Evolutionary conservation across 2,797 vertebrate genomes (phyloP), one percentile per base, ranked within the genome.

Genomic region (Tympanoctomys barrerae): DNA sequence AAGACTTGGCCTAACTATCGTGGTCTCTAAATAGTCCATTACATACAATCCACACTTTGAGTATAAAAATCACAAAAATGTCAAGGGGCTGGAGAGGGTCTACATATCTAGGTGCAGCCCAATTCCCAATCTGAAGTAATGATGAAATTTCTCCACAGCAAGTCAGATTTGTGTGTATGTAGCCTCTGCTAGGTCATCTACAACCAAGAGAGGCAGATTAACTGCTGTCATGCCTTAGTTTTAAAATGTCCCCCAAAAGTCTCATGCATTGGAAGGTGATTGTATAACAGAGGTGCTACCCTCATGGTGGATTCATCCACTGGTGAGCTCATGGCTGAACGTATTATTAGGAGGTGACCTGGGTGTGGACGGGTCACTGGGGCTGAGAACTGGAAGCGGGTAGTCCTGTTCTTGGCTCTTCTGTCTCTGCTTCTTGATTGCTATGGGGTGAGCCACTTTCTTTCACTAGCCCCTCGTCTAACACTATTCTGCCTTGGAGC

Each of bases 1-100:
- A 86, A 19, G 81, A 80, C 5, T n/a, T 54, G 33, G 21, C 86
- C 70, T 90, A 19, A 80, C 14, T 22, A 49, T 66, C 11, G 59
- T 5, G 3, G 11, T 86, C 24, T 89, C 73, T 57, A 68, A 68
- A n/a, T n/a, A 68, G 18, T 68, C 66, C 33, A 68, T 68, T n/a
- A 68, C 16, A n/a, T 3, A 89, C 52, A 88, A 75, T 5, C 39
- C n/a, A 84, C 68, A 78, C 36, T 79, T 89, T 88, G 33, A 52
- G 54, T 73, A 86, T 86, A 64, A 85, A 89, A 73, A 71, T 66
- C 19, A 85, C 31, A 89, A 57, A 85, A 93, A 57, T 42, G 81
- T 52, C 66, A 87, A 92, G 59, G 11, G 59, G 14, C 21, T 79
- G n/a, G n/a, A 89, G 33, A 49, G 8, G 9, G 77, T 21, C 81